Evolutionary conservation across 2,888 invertebrate species (phyloP), one percentile per base, ranked within the genome.

Genomic region (Tinea pellionella): DNA sequence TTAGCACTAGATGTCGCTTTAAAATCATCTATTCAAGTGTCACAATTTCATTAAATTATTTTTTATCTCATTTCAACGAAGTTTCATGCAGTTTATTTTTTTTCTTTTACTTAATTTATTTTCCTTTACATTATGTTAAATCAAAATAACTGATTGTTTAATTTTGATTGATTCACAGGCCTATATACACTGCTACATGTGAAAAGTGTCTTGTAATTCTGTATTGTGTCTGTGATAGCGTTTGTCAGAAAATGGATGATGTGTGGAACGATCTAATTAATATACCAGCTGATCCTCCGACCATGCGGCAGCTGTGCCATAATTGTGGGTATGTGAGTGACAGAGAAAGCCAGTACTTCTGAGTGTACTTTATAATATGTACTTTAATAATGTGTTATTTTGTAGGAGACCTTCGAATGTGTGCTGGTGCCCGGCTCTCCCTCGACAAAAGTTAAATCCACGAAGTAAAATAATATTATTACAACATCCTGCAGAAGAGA

Each of bases 401-500:
- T 43, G 63, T 61, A 97, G 97, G 65, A 90, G 97, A 64, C 97
- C 97, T 2, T 75, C 84, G 30, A 90, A 89, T 51, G 96, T 96
- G n/a, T 97, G 97, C 74, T 97, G 96, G 95, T 97, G 97, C 78
- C 88, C 90, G 41, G 94, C 92, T 51, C 81, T 97, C 63, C 96
- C 97, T 7, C 81, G 90, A 60, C 89, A 90, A 60, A 92, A 90
- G 53, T 71, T 97, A 29, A 76, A 78, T 61, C 92, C 95, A 12
- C 83, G 86, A 60, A 94, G 94, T 62, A 90, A 89, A 67, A 88
- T 97, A 56, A 91, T 96, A 65, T 89, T 97, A 62, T 86, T 97
- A 7, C 97, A 97, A 77, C 97, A 97, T 85, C 97, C 97, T 12
- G 96, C 96, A 63, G 97, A 97, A 89, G 95, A 96, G 71, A 94